Percentiles rank a stretch among this genome's conserved stretches.
Evolutionary conservation across 2,888 invertebrate genomes (phyloP).

Genomic region (Ceraclea dissimilis): DNA sequence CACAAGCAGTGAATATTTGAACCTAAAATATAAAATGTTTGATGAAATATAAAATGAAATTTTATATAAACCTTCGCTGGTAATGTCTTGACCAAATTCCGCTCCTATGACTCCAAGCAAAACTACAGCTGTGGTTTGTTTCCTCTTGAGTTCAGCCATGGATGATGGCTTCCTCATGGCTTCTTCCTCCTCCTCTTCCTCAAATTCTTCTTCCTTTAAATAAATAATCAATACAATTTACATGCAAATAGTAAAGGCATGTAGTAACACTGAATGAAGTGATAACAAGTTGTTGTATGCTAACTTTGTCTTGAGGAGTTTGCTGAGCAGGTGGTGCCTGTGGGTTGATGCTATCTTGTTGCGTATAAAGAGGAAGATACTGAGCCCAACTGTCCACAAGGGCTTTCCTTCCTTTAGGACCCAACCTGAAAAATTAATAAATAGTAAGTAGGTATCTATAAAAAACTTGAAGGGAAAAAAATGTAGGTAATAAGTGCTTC

Average conservation of each 20-base stretch:
- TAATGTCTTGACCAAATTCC: constrained; percentile 95
- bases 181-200: constrained; percentile 81
- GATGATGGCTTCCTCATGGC: constrained; percentile 79
- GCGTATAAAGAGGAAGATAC: constrained; percentile 82
- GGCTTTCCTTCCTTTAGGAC: constrained; percentile 83
- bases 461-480: no score
- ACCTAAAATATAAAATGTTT: no score
- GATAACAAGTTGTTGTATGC: no score
- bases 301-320: constrained; percentile 20
- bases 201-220: constrained; percentile 70
- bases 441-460: no score
- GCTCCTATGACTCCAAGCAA: constrained; percentile 95
- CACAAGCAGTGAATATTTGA: no score
- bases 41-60: no score
- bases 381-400: constrained; percentile 96
- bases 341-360: constrained; percentile 69
- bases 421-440: constrained; percentile 49
- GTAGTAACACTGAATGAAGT: no score
- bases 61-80: constrained; percentile 52
- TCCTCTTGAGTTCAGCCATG: constrained; percentile 77
- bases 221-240: neutral
- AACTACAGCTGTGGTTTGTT: constrained; percentile 96
- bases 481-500: neutral
- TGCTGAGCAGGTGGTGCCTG: constrained; percentile 29
- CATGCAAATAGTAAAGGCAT: no score